phyloP scores from a whole-genome alignment of 2,797 vertebrate genomes.

The Eleutherodactylus coqui region DNA sequence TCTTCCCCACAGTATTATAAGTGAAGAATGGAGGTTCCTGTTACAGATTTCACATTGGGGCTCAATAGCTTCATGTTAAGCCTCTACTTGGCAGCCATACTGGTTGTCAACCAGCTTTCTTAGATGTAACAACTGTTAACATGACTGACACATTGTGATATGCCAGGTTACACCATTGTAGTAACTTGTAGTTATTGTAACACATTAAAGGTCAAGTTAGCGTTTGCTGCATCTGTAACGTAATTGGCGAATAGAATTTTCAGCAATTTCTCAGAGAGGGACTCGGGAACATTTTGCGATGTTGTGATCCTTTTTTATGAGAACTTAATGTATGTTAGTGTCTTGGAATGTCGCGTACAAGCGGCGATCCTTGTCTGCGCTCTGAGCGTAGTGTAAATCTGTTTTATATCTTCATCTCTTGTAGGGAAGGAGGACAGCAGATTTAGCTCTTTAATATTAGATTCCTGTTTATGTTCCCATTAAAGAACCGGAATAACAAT shows the following conservation, averaged over 20 bases:
- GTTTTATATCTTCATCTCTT: slow-evolving; percentile 24
- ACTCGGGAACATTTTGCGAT: not conserved
- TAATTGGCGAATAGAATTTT: not conserved
- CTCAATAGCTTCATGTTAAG: too few relatives aligned
- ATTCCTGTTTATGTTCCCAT: slow-evolving; percentile 26
- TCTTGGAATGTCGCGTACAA: not conserved
- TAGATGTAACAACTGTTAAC: too few relatives aligned
- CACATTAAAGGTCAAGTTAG: too few relatives aligned
- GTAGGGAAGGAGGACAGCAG: slow-evolving; percentile 2
- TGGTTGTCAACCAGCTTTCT: not conserved
- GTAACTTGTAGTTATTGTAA: too few relatives aligned
- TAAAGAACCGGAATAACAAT: slow-evolving; percentile 34
- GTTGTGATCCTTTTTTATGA: not conserved
- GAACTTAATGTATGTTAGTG: not conserved
- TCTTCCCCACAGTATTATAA: too few relatives aligned
- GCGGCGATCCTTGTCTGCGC: slow-evolving; percentile 9
- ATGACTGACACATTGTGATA: too few relatives aligned
- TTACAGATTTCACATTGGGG: too few relatives aligned
- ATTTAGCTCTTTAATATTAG: slow-evolving; percentile 48
- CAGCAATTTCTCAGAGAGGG: not conserved
- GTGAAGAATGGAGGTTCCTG: too few relatives aligned
- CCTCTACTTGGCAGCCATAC: not conserved
- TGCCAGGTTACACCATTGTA: too few relatives aligned
- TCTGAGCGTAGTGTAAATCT: not conserved
- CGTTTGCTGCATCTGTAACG: too few relatives aligned